Base-by-base conservation (phyloP, 2,797 vertebrate genomes). In the Podargus strigoides region DNA sequence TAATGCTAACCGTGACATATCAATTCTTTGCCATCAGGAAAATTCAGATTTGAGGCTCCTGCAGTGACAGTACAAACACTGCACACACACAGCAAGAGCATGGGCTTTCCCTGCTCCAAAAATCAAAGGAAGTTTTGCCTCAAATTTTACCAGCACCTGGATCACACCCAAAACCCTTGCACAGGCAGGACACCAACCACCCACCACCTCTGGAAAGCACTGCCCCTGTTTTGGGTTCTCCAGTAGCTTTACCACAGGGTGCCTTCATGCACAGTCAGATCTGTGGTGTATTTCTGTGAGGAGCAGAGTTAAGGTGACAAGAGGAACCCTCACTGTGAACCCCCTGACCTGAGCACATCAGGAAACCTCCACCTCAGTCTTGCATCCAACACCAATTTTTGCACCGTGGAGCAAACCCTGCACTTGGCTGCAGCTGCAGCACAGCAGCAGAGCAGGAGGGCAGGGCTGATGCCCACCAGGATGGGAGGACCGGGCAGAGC, bases 41-140 rank as follows among this genome's bases (percentile, higher is more conserved):
- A 92, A 86, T 6, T 20, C 63, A 63, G 77, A 85, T 91, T 87
- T 79, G 84, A 89, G 52, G 52, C 74, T 85, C 80, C 85, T 46
- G 87, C 74, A 79, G 89, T 41, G 93, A 91, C 64, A 34, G 9
- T 14, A 59, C 42, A 64, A 26, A 5, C 62, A 49, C 89, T 26
- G 64, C 74, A 60, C 49, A 60, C 36, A 20, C 7, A 34, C 7
- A 41, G 36, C 32, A 19, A 24, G 66, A 75, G 28, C 34, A 12
- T 0, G 56, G 63, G 76, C 67, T 95, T 83, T 28, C 79, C 83
- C 82, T 49, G 52, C 60, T 67, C 85, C 56, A 9, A 64, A 64
- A 88, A 88, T 37, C 88, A 67, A 76, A 87, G 62, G 70, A 55
- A 79, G 82, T 70, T 85, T 58, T 75, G 53, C 42, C 58, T 66